These are phyloP conservation scores for Hyaena hyaena DNA, from an alignment of 2,113 vertebrate species.

Conservation along the genomic window DNA sequence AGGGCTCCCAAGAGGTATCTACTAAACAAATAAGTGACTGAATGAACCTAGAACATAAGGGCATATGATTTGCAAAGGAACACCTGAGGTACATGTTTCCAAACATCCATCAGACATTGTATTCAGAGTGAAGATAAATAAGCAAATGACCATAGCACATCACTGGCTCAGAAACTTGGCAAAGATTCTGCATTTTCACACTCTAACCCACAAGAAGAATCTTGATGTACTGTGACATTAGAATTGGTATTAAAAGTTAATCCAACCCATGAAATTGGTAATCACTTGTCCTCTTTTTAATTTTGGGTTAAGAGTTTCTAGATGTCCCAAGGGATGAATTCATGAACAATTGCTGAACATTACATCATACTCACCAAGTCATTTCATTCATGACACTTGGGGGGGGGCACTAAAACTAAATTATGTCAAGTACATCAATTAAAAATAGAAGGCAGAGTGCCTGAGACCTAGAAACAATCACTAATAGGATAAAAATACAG, in stretches of 20 bases:
- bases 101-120: background rate
- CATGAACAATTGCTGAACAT: background rate
- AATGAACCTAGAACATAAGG: background rate
- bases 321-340: background rate
- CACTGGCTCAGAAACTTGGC: background rate
- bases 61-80: background rate
- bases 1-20: background rate
- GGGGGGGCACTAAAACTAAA: background rate
- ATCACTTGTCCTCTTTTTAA: slow-evolving; percentile 32
- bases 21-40: background rate
- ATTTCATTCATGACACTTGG: background rate
- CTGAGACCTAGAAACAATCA: background rate
- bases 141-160: background rate
- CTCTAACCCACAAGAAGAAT: background rate
- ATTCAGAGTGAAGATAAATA: background rate
- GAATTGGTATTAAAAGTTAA: slow-evolving; percentile 62
- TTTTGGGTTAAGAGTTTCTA: slow-evolving; percentile 51
- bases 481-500: background rate
- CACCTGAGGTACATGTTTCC: background rate
- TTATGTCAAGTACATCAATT: slow-evolving; percentile 37
- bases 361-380: background rate
- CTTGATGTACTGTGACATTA: background rate
- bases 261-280: background rate
- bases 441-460: background rate
- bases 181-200: background rate